phyloP scores from a whole-genome alignment of 2,888 invertebrate species.

The Acrobasis consociella region DNA sequence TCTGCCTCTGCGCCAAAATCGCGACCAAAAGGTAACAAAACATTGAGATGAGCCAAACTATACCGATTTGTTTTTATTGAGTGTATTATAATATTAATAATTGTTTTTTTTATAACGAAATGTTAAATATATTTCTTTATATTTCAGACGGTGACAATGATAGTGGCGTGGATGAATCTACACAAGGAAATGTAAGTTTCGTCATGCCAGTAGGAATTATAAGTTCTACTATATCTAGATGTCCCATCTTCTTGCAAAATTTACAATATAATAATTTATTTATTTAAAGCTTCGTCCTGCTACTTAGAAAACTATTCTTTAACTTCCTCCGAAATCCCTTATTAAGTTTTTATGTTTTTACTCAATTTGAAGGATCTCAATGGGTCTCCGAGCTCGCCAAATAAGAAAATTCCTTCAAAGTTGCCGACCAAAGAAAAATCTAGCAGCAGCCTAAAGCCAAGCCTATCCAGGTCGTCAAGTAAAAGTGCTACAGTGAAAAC shows the following conservation, averaged over 20 bases:
- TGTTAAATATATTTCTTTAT: constrained; percentile 17
- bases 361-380: constrained; percentile 80
- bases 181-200: constrained; percentile 89
- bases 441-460: constrained; percentile 75
- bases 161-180: constrained; percentile 91
- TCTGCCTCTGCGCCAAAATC: constrained; percentile 68
- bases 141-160: constrained; percentile 92
- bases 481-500: constrained; percentile 86
- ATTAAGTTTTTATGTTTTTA: neutral
- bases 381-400: constrained; percentile 88
- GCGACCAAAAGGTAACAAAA: constrained; percentile 69
- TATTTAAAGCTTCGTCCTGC: no score
- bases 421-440: constrained; percentile 76
- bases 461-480: constrained; percentile 82
- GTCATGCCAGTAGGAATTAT: neutral
- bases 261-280: no score
- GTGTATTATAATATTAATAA: constrained; percentile 14
- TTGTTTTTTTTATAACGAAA: constrained; percentile 5
- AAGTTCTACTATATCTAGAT: neutral
- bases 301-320: no score
- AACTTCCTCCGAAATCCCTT: neutral
- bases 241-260: neutral
- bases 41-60: constrained; percentile 62
- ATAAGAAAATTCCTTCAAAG: constrained; percentile 87
- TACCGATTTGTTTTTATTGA: constrained; percentile 9